A percentile compares a stretch with the other conserved stretches of the same genome.
phyloP scores from a whole-genome alignment of 2,888 invertebrate species.

The Erpobdella octoculata region DNA sequence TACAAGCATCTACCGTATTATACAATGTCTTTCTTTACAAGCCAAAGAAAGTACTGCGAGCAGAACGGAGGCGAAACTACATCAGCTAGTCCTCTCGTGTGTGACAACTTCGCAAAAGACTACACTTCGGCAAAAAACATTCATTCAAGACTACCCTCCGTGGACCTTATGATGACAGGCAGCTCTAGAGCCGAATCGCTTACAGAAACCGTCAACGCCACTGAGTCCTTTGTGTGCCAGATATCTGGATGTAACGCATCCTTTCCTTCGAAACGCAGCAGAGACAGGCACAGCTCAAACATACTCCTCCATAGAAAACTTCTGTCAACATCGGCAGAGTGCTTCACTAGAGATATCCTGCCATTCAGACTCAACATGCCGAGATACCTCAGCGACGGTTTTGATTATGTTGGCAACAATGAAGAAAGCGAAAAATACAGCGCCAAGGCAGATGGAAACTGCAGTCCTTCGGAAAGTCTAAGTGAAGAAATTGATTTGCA shows the following conservation, averaged over 20 bases:
- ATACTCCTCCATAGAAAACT: slow-evolving; percentile 81
- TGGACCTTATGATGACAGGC: background rate
- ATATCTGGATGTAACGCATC: slow-evolving; percentile 89
- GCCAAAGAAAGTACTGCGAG: too few relatives aligned
- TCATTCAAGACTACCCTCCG: background rate
- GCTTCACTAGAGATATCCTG: slow-evolving; percentile 21
- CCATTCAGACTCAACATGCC: slow-evolving; percentile 1
- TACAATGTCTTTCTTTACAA: background rate
- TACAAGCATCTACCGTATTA: background rate
- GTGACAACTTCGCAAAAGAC: background rate
- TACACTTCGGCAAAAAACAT: background rate
- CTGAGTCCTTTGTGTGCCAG: slow-evolving; percentile 59
- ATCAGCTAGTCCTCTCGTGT: background rate
- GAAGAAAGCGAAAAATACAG: background rate
- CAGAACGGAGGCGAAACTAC: background rate
- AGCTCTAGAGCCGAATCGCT: background rate
- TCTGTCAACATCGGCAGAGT: slow-evolving; percentile 51
- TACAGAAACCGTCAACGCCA: background rate
- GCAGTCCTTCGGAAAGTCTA: background rate
- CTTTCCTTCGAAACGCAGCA: slow-evolving; percentile 82
- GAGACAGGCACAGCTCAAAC: slow-evolving; percentile 86
- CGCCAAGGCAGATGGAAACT: background rate
- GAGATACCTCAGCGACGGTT: background rate
- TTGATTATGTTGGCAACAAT: background rate
- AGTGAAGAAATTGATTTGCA: too few relatives aligned